Base-by-base conservation (phyloP, 2,888 invertebrate species). In the Euplexia lucipara region DNA sequence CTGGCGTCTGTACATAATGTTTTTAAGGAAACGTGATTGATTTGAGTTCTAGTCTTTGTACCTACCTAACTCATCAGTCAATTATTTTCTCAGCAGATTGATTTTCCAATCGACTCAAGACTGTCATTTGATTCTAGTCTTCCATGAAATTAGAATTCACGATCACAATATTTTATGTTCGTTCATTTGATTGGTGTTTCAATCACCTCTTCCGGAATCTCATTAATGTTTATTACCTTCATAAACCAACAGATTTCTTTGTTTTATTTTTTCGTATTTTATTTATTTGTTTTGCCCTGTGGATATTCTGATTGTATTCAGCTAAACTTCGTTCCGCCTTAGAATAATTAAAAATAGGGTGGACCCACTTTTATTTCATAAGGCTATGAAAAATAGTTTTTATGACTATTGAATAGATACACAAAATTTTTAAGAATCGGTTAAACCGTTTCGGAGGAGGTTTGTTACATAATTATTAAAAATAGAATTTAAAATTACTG, bases 61-160 rank as follows among this genome's bases (percentile, higher is more conserved):
- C 34, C 14, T 49, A 49, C 12, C 8, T 10, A 51, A n/a, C 12
- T 32, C 16, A 47, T 52, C 20, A 42, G 37, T 44, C 22, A 37
- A 59, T 45, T 6, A 30, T 49, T 34, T 52, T 39, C 39, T 48
- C 7, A 37, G 39, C 18, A 16, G 57, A 54, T 34, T 30, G 10
- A 76, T 64, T 56, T 66, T 59, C 42, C 37, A 45, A 53, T 58
- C 39, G 52, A 53, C 30, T 48, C 44, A 67, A 52, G 71, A 77
- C 75, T 10, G 71, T 75, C 54, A 45, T 68, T 71, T 39, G 70
- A 70, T 72, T 74, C 81, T 81, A 83, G 82, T 87, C 83, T 75
- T 54, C 84, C 87, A 83, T 86, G 85, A 89, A 89, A 89, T 88
- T 84, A 85, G 81, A 83, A 80, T 65, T 83, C 68, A 41, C 77